Evolutionary conservation across 2,797 vertebrate species (phyloP), one percentile per base, ranked within the genome.

Genomic region (Synanceia verrucosa): DNA sequence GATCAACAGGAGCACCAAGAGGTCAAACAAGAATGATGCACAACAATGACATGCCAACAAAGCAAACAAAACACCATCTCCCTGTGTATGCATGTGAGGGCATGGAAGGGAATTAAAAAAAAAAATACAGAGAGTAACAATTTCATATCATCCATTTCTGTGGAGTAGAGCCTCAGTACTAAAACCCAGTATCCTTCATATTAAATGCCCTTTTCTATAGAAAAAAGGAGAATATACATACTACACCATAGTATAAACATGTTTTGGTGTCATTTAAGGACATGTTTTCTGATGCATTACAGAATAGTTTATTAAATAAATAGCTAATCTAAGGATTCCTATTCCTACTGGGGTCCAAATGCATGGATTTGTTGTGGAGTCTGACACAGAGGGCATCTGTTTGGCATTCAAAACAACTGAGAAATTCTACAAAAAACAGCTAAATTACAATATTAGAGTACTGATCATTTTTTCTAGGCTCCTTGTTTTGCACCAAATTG

Each of bases 11-110:
- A 41, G 19, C 51, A 33, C 6, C 11, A 10, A 62, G 39, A 56
- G 29, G 48, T 26, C 46, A n/a, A 52, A 76, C 4, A 10, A 64
- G 33, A 41, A 58, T 46, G 34, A 61, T 8, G 18, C 34, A 66
- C 26, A 50, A 28, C 6, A 2, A 28, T 28, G 29, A 78, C 36
- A 11, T 6, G 33, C 21, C 39, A 53, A 55, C 37, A 66, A 71
- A 57, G 34, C 29, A 66, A 50, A 53, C 10, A 29, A 7, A 28
- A 41, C 2, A 4, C 51, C 64, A 61, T 70, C 16, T 66, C 13
- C 28, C 3, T 29, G 48, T 60, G 59, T 26, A 12, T 48, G 36
- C 18, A 23, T 61, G 51, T 36, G 31, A 56, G 16, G 36, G 29
- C 24, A 31, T 52, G 34, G 24, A 21, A 36, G 33, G 14, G 43